Percentiles rank a stretch among this genome's conserved stretches.
phyloP scores from a whole-genome alignment of 2,797 vertebrate species.

The Smutsia gigantea region DNA sequence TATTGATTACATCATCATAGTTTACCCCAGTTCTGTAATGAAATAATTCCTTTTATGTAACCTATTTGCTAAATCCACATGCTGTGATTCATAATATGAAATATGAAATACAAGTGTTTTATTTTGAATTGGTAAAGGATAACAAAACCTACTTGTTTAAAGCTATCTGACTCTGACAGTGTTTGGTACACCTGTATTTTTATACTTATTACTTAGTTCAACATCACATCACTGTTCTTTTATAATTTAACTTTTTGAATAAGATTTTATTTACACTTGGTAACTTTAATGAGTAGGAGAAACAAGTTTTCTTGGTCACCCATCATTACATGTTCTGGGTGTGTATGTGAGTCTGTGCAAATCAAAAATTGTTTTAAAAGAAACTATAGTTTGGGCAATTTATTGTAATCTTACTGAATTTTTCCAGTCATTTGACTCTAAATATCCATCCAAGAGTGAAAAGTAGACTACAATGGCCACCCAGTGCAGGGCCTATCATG shows the following conservation, averaged over 20 bases:
- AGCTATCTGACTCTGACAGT: background rate
- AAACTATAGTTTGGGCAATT: background rate
- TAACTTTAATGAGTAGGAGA: background rate
- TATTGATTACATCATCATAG: background rate
- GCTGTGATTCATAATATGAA: background rate
- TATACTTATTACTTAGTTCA: background rate
- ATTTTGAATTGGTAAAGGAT: background rate
- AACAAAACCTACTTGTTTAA: background rate
- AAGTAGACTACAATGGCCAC: background rate
- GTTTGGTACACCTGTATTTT: background rate
- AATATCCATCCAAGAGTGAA: background rate
- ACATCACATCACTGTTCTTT: background rate
- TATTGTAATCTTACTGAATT: background rate
- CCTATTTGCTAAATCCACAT: background rate
- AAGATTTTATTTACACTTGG: background rate
- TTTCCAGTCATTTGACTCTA: background rate
- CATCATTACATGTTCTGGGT: background rate
- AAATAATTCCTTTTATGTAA: background rate
- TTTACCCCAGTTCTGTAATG: background rate
- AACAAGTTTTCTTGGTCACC: background rate
- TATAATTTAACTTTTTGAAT: constrained; percentile 1
- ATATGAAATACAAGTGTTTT: background rate
- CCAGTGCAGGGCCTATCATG: background rate
- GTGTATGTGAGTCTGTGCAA: background rate
- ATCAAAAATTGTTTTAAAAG: background rate